Evolutionary conservation across 2,113 vertebrate species (phyloP), one percentile per base, ranked within the genome.

Genomic region (Psittacara wagleri): DNA sequence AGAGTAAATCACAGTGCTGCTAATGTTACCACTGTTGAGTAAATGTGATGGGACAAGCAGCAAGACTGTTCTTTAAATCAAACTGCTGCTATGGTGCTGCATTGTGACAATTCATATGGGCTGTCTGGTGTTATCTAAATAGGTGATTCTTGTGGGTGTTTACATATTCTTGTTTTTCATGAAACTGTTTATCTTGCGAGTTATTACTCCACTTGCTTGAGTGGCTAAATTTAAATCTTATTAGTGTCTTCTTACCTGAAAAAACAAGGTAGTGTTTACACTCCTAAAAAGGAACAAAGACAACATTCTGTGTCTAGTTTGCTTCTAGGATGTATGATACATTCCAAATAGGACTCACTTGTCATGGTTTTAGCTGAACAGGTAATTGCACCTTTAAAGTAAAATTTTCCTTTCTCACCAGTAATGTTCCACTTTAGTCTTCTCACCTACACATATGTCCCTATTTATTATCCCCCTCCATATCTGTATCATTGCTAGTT

Each of bases 1-100:
- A 99, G 97, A 98, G 97, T 98, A 99, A 98, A 98, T 97, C 99
- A 6, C 99, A 99, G 90, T 99, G 99, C 95, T 99, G 99, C 98
- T 99, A 98, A 98, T 96, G 17, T n/a, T 84, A 37, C 63, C 4
- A 54, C 68, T 20, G 8, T 77, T 74, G 7, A 81, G 49, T 64
- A 70, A 64, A 70, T 8, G 17, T 61, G 43, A 90, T 84, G 52
- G 57, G 83, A 86, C 83, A 84, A 93, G 91, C 85, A 85, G 79
- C n/a, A 48, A 82, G 81, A 86, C 92, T 97, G 90, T 80, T 95
- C 68, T 68, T 94, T 68, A 90, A 89, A 86, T 51, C 31, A 54
- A 44, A 87, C 76, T 88, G 79, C 64, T 48, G 83, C 66, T 86
- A 87, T 81, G 77, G 83, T 88, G 87, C 95, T 96, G 86, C 24